These are phyloP conservation scores for Lepidurus couesii DNA, from an alignment of 1,140 invertebrate species.

Conservation along the genomic window DNA sequence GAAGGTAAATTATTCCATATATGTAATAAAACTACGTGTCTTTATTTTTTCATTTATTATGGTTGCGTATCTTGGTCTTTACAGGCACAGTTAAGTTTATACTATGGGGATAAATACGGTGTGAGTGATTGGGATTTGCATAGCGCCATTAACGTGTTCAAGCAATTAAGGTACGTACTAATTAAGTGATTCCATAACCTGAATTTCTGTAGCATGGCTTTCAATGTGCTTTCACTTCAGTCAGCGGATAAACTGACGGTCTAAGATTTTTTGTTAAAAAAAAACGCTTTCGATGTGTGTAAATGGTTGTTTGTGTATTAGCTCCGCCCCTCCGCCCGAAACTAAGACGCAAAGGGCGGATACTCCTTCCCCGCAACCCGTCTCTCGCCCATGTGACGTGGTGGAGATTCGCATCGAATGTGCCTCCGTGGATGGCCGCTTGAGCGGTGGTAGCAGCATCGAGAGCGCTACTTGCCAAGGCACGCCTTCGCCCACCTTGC, in stretches of 20 bases:
- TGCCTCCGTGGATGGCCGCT: conserved; percentile 36
- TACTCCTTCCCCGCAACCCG: conserved; percentile 6
- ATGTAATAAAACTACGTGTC: neutral
- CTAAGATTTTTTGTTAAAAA: neutral
- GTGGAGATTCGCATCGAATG: conserved; percentile 39
- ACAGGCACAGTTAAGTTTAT: neutral
- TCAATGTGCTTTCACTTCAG: neutral
- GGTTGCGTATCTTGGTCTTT: neutral
- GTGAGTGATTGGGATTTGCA: conserved; percentile 21
- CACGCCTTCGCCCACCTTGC: neutral
- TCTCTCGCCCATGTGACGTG: conserved; percentile 24
- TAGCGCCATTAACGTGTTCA: conserved; percentile 12
- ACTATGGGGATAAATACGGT: conserved; percentile 22
- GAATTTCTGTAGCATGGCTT: neutral
- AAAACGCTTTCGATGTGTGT: neutral
- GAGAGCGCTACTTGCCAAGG: neutral
- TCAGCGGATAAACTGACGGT: neutral
- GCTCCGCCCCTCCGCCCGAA: conserved; percentile 3
- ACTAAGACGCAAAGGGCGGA: neutral
- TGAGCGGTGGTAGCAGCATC: conserved; percentile 11
- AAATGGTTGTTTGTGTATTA: conserved; percentile 7
- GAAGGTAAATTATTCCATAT: conserved; percentile 57
- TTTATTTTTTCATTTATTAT: neutral
- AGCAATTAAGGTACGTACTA: conserved; percentile 12
- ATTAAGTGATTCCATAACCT: neutral